Evolutionary conservation across 2,797 vertebrate species (phyloP), one percentile per base, ranked within the genome.

Genomic region (Sebastes hubbsi): DNA sequence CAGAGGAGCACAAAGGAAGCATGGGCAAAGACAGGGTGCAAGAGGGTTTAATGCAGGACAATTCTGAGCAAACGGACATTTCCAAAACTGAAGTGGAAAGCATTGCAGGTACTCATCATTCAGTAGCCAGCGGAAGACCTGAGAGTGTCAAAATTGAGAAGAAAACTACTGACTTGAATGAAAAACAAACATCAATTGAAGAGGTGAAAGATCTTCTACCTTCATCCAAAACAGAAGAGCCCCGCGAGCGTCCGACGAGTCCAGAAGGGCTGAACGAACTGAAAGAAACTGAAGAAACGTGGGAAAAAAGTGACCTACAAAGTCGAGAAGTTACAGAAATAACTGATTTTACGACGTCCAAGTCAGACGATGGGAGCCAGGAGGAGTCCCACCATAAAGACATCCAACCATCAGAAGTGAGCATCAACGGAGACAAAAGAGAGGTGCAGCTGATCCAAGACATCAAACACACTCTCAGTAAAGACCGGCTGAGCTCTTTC

Each of bases 401-500:
- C 14, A 14, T 46, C 25, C 61, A 72, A 49, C 69, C 20, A 2
- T 74, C 80, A 2, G 88, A 82, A 14, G 61, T 10, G 22, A 85
- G 80, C 69, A 7, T 72, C 30, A 2, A 3, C 4, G 62, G 66
- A 56, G 87, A 83, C 20, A 75, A 38, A 32, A 62, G 64, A 75
- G 86, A 86, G 2, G 7, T 52, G 24, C 72, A 72, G 56, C 72
- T 88, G 66, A 91, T 90, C 36, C 58, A 84, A 32, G 89, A 91
- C 73, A 76, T 92, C 74, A 86, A 75, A 60, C 90, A 87, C 49
- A 85, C 87, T 12, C 78, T 89, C n/a, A 91, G 88, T 58, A 92
- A 87, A 84, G 93, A 94, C 18, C 77, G 64, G 2, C 84, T 87
- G 24, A 92, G 91, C 87, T 75, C 81, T 4, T 92, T 93, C 74